These are phyloP conservation scores for Prosapia bicincta DNA, from an alignment of 2,888 invertebrate species.

Conservation along the genomic window DNA sequence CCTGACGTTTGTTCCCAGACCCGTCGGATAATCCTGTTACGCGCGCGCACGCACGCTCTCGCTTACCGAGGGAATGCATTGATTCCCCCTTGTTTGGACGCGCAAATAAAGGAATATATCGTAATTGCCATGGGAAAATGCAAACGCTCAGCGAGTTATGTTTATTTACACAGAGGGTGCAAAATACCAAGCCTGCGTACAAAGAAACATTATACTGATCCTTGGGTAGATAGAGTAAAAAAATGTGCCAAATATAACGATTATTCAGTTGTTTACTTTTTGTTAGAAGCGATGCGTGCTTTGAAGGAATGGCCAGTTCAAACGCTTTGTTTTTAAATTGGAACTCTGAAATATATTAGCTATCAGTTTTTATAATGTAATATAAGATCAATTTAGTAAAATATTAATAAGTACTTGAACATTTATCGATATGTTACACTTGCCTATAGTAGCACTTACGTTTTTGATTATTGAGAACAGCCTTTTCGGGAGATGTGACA, in stretches of 20 bases:
- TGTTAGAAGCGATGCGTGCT: no score
- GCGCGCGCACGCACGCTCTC: background rate
- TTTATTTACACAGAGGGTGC: slow-evolving; percentile 2
- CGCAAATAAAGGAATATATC: background rate
- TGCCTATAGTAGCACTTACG: no score
- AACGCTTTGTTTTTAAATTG: no score
- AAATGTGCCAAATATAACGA: background rate
- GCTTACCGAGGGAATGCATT: background rate
- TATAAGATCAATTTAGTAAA: no score
- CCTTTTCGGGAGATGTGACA: no score
- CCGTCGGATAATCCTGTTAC: background rate
- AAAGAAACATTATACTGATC: background rate
- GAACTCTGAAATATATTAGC: no score
- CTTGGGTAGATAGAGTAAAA: background rate
- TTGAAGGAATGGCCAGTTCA: no score
- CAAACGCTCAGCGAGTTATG: background rate
- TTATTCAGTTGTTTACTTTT: no score
- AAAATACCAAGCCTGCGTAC: background rate
- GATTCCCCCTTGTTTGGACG: background rate
- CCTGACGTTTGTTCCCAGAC: background rate
- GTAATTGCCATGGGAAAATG: background rate
- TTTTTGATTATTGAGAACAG: no score
- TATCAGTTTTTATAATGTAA: no score
- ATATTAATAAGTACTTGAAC: no score
- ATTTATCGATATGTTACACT: no score